Conservation (phyloP, 1,140 invertebrate species). For the Lethrus apterus region DNA sequence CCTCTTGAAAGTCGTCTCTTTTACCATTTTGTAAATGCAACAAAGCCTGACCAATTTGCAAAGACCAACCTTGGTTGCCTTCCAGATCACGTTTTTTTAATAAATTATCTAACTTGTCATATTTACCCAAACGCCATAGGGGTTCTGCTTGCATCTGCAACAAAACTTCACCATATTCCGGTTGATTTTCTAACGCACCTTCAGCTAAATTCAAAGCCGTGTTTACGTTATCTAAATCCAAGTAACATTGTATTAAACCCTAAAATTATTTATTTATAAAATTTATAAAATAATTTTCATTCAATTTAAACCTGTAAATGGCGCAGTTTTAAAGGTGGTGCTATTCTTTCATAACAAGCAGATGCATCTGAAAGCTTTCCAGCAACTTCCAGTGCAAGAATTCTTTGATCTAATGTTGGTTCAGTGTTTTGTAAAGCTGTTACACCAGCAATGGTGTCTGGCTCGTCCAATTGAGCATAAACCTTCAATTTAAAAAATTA, state of each 20-base stretch:
- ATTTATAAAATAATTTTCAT: not conserved
- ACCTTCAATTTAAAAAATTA: constrained; percentile 41
- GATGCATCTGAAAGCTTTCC: constrained; percentile 67
- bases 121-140: constrained; percentile 79
- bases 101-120: constrained; percentile 64
- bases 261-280: constrained; percentile 32
- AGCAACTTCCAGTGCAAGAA: constrained; percentile 64
- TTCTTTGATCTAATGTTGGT: constrained; percentile 60
- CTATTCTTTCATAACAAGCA: constrained; percentile 66
- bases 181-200: constrained; percentile 44
- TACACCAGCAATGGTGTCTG: constrained; percentile 64
- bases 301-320: constrained; percentile 43
- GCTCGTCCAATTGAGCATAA: constrained; percentile 67
- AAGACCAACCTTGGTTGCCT: constrained; percentile 49
- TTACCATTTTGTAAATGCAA: constrained; percentile 45
- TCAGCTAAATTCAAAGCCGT: constrained; percentile 63
- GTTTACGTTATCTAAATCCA: constrained; percentile 67
- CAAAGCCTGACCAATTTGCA: constrained; percentile 54
- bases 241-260: constrained; percentile 68
- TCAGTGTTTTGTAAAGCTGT: constrained; percentile 56
- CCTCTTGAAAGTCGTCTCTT: constrained; percentile 38
- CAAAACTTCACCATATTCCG: constrained; percentile 40
- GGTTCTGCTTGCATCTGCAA: constrained; percentile 72
- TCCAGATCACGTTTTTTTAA: constrained; percentile 45
- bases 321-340: constrained; percentile 49